These are phyloP conservation scores for Rhodophaea formosa DNA, from an alignment of 2,888 invertebrate species.

Conservation along the genomic window DNA sequence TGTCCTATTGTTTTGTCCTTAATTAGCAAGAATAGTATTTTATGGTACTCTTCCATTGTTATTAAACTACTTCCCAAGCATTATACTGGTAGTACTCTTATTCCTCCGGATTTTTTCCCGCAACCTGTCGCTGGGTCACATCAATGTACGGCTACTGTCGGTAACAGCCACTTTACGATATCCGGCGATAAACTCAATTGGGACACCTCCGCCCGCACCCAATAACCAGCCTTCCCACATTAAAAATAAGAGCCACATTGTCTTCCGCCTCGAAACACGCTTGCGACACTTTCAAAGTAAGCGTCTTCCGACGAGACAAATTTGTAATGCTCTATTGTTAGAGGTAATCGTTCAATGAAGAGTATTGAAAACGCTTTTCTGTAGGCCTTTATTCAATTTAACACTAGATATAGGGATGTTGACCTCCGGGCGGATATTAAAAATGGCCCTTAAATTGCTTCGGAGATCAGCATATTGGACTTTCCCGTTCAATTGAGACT, in stretches of 20 bases:
- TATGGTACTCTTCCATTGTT: neutral
- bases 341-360: constrained; percentile 72
- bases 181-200: constrained; percentile 77
- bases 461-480: constrained; percentile 64
- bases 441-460: constrained; percentile 69
- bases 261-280: constrained; percentile 33
- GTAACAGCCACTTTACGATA: constrained; percentile 74
- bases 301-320: constrained; percentile 59
- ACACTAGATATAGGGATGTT: constrained; percentile 55
- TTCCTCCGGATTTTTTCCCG: constrained; percentile 27
- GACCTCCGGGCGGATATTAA: constrained; percentile 72
- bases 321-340: constrained; percentile 78
- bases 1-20: too few relatives aligned
- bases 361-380: constrained; percentile 72
- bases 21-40: too few relatives aligned
- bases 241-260: constrained; percentile 53
- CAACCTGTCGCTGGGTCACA: constrained; percentile 47
- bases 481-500: constrained; percentile 54
- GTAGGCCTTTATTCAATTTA: constrained; percentile 63
- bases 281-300: constrained; percentile 37
- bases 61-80: neutral
- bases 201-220: constrained; percentile 38
- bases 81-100: neutral
- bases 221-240: constrained; percentile 48
- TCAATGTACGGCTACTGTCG: constrained; percentile 65